These are phyloP conservation scores for Anastatus disparis DNA, from an alignment of 1,140 invertebrate genomes.

Conservation along the genomic window DNA sequence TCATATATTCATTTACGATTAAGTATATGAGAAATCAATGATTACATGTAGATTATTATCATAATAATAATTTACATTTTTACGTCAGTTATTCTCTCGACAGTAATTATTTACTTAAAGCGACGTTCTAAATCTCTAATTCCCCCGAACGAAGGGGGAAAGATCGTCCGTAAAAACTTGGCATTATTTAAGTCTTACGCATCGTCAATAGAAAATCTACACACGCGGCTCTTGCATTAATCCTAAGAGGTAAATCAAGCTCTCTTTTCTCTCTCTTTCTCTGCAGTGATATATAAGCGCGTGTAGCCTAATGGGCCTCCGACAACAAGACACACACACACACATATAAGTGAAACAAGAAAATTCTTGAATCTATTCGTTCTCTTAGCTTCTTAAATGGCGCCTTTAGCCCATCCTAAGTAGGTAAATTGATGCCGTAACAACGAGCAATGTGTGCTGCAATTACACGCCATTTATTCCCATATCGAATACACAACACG, in stretches of 20 bases:
- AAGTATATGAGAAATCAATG: neutral
- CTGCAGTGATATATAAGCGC: too few relatives aligned
- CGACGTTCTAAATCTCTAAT: neutral
- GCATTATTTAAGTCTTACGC: too few relatives aligned
- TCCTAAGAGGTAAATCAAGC: conserved; percentile 9
- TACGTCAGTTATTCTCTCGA: neutral
- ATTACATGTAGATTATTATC: neutral
- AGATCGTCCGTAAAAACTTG: too few relatives aligned
- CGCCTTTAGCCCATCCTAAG: conserved; percentile 40
- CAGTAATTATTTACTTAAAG: neutral
- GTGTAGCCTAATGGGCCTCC: too few relatives aligned
- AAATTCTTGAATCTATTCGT: too few relatives aligned
- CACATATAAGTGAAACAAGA: too few relatives aligned
- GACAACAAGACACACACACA: too few relatives aligned
- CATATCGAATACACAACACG: conserved; percentile 36
- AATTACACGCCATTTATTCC: conserved; percentile 54
- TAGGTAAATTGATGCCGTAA: conserved; percentile 57
- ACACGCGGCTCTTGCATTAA: neutral
- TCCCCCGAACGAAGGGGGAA: too few relatives aligned
- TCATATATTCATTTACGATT: neutral
- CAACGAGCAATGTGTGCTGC: conserved; percentile 41
- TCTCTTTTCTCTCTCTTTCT: neutral
- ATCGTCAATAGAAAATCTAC: too few relatives aligned
- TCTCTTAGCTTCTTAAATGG: conserved; percentile 20
- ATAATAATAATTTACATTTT: neutral